phyloP scores from a whole-genome alignment of 1,140 invertebrate species.

The Zaprionus davidi region DNA sequence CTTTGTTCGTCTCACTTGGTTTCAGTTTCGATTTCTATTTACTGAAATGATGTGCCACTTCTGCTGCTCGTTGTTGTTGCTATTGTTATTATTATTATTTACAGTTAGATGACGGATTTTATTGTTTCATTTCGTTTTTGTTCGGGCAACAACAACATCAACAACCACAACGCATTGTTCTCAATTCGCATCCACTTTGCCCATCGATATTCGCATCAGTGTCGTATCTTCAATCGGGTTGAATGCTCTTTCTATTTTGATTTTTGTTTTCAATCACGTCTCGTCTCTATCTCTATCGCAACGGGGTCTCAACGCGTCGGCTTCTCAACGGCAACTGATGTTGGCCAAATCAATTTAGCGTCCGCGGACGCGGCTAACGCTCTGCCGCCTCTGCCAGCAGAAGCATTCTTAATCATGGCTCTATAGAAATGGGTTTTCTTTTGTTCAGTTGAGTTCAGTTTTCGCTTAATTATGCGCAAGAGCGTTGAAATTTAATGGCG shows the following conservation, averaged over 20 bases:
- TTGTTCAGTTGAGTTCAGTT: conserved; percentile 55
- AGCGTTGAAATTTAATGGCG: conserved; percentile 78
- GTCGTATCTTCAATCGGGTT: conserved; percentile 14
- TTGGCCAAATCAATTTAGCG: conserved; percentile 71
- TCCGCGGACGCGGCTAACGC: background rate
- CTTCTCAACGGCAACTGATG: conserved; percentile 76
- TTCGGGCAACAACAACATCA: conserved; percentile 17
- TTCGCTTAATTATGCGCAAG: conserved; percentile 76
- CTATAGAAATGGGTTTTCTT: conserved; percentile 68
- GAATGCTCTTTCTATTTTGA: conserved; percentile 36
- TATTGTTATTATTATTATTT: conserved; percentile 43
- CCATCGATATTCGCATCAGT: conserved; percentile 43
- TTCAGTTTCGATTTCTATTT: conserved; percentile 58
- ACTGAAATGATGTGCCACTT: conserved; percentile 68
- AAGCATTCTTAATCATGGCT: conserved; percentile 71
- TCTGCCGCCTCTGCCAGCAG: conserved; percentile 36
- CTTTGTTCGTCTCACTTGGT: conserved; percentile 40
- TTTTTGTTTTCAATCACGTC: conserved; percentile 16
- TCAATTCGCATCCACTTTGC: conserved; percentile 34
- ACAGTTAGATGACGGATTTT: conserved; percentile 59
- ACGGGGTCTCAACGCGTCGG: conserved; percentile 70
- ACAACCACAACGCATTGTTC: conserved; percentile 35
- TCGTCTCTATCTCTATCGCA: conserved; percentile 11
- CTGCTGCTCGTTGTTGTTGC: conserved; percentile 31
- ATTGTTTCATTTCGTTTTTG: conserved; percentile 50